Evolutionary conservation across 2,888 invertebrate genomes (phyloP).

Genomic region (Rhagonycha fulva): DNA sequence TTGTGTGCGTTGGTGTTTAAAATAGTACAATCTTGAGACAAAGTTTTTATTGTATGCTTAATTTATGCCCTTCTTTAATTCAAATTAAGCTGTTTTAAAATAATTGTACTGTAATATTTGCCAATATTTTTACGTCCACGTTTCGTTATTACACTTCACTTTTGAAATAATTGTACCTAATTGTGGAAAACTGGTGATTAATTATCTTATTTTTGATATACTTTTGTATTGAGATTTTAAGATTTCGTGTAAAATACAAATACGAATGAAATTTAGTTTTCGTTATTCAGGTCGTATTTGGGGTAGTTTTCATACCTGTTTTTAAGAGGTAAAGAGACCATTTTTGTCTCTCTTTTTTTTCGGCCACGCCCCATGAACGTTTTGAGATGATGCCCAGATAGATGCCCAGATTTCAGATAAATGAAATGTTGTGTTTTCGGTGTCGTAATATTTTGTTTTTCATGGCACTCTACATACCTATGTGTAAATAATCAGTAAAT

Average conservation of each 20-base stretch:
- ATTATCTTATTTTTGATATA: constrained; percentile 22
- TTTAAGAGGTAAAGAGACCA: too few species aligned
- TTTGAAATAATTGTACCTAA: not conserved
- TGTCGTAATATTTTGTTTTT: too few species aligned
- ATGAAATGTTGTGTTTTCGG: too few species aligned
- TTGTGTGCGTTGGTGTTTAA: not conserved
- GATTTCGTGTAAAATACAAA: constrained; percentile 19
- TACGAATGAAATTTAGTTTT: not conserved
- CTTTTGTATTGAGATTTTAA: constrained; percentile 20
- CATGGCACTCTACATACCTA: too few species aligned
- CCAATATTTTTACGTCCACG: not conserved
- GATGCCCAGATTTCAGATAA: too few species aligned
- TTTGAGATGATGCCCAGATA: too few species aligned
- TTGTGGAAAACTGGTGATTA: constrained; percentile 1
- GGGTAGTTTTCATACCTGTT: too few species aligned
- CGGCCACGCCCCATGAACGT: too few species aligned
- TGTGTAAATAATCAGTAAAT: too few species aligned
- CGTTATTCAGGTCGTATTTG: too few species aligned
- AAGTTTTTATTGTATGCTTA: not conserved
- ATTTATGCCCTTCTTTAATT: not conserved
- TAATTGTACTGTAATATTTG: not conserved
- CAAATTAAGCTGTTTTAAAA: not conserved
- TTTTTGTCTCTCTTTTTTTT: too few species aligned
- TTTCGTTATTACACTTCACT: not conserved
- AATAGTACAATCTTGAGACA: not conserved